phyloP scores from a whole-genome alignment of 2,888 invertebrate species.

The Nematopogon swammerdamellus region DNA sequence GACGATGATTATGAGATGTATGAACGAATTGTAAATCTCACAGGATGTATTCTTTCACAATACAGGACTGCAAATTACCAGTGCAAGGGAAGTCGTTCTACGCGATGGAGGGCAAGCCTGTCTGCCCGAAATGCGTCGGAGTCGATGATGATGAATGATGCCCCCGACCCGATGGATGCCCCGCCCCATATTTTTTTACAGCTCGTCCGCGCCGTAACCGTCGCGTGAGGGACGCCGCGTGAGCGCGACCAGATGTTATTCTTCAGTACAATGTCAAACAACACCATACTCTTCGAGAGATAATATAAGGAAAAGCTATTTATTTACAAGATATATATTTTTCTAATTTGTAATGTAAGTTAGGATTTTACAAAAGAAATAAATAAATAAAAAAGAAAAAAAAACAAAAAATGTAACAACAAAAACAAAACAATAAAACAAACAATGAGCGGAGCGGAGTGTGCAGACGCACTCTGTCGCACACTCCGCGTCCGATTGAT shows the following conservation, averaged over 20 bases:
- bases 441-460: constrained; percentile 6
- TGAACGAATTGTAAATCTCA: background rate
- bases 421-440: constrained; percentile 16
- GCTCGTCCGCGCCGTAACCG: constrained; percentile 35
- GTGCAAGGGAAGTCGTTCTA: constrained; percentile 96
- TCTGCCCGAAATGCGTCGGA: constrained; percentile 91
- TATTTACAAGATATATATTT: constrained; percentile 37
- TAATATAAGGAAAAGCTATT: constrained; percentile 21
- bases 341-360: constrained; percentile 45
- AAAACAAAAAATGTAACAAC: constrained; percentile 17
- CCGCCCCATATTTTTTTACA: constrained; percentile 43
- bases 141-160: constrained; percentile 76
- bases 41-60: constrained; percentile 21
- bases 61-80: constrained; percentile 89
- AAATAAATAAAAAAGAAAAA: constrained; percentile 38
- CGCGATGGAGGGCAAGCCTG: constrained; percentile 95
- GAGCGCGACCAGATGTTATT: constrained; percentile 14
- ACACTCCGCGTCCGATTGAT: constrained; percentile 4
- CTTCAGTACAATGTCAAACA: constrained; percentile 1
- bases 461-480: constrained; percentile 14
- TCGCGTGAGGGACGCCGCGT: constrained; percentile 14
- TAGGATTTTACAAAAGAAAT: constrained; percentile 56
- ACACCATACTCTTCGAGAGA: background rate
- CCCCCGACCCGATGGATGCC: constrained; percentile 30
- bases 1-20: too few relatives aligned